These are phyloP conservation scores for Agelastica alni DNA, from an alignment of 2,888 invertebrate genomes.

Conservation along the genomic window DNA sequence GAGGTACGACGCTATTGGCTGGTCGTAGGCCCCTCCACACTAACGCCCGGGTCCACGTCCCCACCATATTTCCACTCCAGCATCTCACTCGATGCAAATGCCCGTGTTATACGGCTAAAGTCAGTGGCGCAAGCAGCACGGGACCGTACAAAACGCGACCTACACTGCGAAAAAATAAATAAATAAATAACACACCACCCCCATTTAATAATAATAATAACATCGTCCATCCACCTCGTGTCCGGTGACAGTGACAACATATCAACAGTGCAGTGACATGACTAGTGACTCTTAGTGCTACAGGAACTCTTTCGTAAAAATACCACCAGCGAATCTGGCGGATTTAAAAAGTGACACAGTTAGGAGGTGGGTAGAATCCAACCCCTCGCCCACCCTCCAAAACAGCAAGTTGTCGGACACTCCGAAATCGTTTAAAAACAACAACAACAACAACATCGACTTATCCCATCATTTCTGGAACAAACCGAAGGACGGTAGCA, in stretches of 20 bases:
- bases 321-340: slow-evolving; percentile 62
- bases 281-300: slow-evolving; percentile 25
- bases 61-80: slow-evolving; percentile 50
- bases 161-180: slow-evolving; percentile 3
- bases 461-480: slow-evolving; percentile 51
- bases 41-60: slow-evolving; percentile 47
- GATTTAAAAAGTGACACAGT: slow-evolving; percentile 64
- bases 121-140: slow-evolving; percentile 50
- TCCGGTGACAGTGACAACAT: slow-evolving; percentile 42
- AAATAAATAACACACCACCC: slow-evolving; percentile 9
- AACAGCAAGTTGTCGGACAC: slow-evolving; percentile 48
- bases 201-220: slow-evolving; percentile 11
- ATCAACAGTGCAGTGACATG: slow-evolving; percentile 37
- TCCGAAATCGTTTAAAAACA: slow-evolving; percentile 57
- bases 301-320: slow-evolving; percentile 20
- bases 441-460: slow-evolving; percentile 60
- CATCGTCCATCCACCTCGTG: slow-evolving; percentile 32
- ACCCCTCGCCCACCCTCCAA: slow-evolving; percentile 60
- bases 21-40: slow-evolving; percentile 43
- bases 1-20: slow-evolving; percentile 46
- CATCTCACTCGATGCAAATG: slow-evolving; percentile 54
- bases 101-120: slow-evolving; percentile 55
- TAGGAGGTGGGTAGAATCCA: slow-evolving; percentile 64
- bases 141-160: slow-evolving; percentile 32
- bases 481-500: slow-evolving; percentile 48